Evolutionary conservation across 1,140 invertebrate genomes (phyloP), one percentile per base, ranked within the genome.

Genomic region (Trichoplusia ni): DNA sequence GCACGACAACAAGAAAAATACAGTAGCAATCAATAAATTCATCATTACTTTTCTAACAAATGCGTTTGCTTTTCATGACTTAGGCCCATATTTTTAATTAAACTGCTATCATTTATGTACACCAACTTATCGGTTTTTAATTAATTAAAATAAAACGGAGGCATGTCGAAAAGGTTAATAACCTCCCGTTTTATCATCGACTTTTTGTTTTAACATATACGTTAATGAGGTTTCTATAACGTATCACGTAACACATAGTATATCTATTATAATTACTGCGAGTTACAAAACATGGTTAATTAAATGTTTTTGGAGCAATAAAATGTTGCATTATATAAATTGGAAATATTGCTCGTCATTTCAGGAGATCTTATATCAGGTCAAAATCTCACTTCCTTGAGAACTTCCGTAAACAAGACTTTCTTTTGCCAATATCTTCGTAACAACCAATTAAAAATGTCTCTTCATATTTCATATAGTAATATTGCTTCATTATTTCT

Each of bases 91-190:
- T n/a, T n/a, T n/a, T n/a, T n/a, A n/a, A n/a, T n/a, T n/a, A n/a
- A n/a, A n/a, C n/a, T n/a, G n/a, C n/a, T n/a, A n/a, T n/a, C n/a
- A n/a, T n/a, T n/a, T n/a, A n/a, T n/a, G n/a, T n/a, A n/a, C n/a
- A n/a, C n/a, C n/a, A n/a, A n/a, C n/a, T 35, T 18, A 33, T 51
- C 27, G 31, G 11, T 13, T 9, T 8, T 38, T 38, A 54, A 25
- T 25, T 38, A 23, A 23, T 37, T 47, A 14, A 47, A 47, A n/a
- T 40, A 14, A 54, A 54, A 38, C 21, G 5, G 33, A 54, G 40
- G 33, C 23, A 38, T 54, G 51, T 27, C 51, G 35, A 8, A 11
- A 2, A 51, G 33, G 51, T 51, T 51, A 51, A 35, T 33, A 54
- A 54, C 51, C 51, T 54, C 21, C 9, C 31, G 29, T 27, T 14